phyloP scores from a whole-genome alignment of 2,888 invertebrate genomes.

The Apoderus coryli region DNA sequence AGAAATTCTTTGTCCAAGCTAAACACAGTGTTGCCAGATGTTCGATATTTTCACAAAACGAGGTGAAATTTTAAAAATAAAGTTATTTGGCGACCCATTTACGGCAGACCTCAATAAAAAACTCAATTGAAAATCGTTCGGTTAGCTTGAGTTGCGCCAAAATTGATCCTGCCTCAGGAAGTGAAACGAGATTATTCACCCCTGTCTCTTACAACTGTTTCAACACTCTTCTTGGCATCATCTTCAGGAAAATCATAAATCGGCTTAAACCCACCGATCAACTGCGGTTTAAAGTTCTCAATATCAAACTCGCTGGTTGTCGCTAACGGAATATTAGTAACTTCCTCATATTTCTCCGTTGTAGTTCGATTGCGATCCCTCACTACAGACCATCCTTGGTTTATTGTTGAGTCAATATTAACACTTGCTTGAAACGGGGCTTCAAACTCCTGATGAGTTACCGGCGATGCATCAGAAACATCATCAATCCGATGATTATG shows the following conservation, averaged over 20 bases:
- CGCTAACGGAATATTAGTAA: conserved; percentile 26
- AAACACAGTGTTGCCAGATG: too few relatives aligned
- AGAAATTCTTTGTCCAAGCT: too few relatives aligned
- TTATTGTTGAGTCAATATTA: conserved; percentile 40
- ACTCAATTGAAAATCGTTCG: too few relatives aligned
- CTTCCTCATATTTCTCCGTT: conserved; percentile 22
- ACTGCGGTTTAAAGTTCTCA: conserved; percentile 51
- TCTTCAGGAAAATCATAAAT: conserved; percentile 38
- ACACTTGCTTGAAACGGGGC: conserved; percentile 55
- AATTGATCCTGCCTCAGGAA: too few relatives aligned
- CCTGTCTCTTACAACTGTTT: conserved; percentile 18
- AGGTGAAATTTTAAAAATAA: too few relatives aligned
- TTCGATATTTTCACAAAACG: too few relatives aligned
- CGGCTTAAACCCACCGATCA: conserved; percentile 55
- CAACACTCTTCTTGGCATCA: conserved; percentile 15
- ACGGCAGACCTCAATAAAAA: too few relatives aligned
- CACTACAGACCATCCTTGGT: conserved; percentile 49
- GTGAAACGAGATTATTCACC: background rate
- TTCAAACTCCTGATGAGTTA: conserved; percentile 40
- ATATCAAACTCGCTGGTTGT: conserved; percentile 42
- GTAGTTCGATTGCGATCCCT: conserved; percentile 26
- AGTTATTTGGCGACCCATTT: too few relatives aligned
- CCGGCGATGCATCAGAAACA: conserved; percentile 14
- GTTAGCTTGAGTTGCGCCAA: too few relatives aligned
- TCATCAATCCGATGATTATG: conserved; percentile 17